Evolutionary conservation across 2,888 invertebrate genomes (phyloP), one percentile per base, ranked within the genome.

Genomic region (Sycophila texana): DNA sequence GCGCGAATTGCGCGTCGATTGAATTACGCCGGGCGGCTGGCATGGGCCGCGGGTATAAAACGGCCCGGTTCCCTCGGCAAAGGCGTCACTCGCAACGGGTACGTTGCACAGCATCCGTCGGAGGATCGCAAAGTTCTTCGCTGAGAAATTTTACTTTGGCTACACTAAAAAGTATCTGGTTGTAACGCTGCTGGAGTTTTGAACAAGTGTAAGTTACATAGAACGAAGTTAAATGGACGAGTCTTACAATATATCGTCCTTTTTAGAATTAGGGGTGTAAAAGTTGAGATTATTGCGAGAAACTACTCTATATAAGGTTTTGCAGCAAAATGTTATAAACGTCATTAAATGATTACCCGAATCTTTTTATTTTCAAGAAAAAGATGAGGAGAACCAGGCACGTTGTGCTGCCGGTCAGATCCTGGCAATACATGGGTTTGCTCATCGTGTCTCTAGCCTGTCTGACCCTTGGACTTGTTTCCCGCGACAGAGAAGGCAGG

Each of bases 361-460:
- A 39, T 39, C 4, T 39, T 39, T 26, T 26, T 26, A 26, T 26
- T 1, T 26, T 39, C 4, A 39, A 14, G 12, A 55, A 0, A 39
- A 85, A 80, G 18, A 89, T 89, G 89, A 79, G 88, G 66, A 86
- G 88, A 78, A 89, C 87, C 4, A 84, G 89, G 30, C 86, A 89
- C 85, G 84, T 89, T 10, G 87, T 87, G 10, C 79, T 89, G 79
- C 89, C 89, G 10, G 89, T 89, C 5, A 84, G 84, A 75, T 88
- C 89, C 4, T 89, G 89, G 89, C 89, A 87, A 72, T 88, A 88
- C 76, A 84, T 87, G 26, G 89, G 89, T 0, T 83, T 90, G 4
- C 82, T 90, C 81, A 81, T 89, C 20, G 88, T 90, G 18, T 90
- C 89, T 14, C 83, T 90, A 4, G 88, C 89, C 18, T 90, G 90